Percentiles rank a stretch among this genome's conserved stretches.
Evolutionary conservation across 2,113 vertebrate genomes (phyloP).

Genomic region (Elachura formosa): DNA sequence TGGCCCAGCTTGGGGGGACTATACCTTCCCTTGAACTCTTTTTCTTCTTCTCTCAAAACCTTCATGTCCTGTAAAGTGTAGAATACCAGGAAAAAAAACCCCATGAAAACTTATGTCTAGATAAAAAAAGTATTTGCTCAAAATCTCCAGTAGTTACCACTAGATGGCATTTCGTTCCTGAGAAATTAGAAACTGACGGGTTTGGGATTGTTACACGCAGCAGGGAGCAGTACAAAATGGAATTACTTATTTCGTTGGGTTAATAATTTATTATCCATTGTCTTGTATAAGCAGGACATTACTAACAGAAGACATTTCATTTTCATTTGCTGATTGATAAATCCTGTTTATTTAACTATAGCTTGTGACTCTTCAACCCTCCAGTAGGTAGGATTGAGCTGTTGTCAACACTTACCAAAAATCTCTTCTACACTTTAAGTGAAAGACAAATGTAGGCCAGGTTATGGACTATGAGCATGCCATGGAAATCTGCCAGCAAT

Average conservation of each 20-base stretch:
- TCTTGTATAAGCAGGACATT: not conserved
- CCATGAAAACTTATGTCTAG: not conserved
- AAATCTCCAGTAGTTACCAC: slow-evolving; percentile 29
- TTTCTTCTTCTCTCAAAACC: not conserved
- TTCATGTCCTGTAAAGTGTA: not conserved
- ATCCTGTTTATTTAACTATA: not conserved
- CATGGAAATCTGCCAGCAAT: not conserved
- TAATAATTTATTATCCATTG: slow-evolving; percentile 31
- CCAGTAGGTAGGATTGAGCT: not conserved
- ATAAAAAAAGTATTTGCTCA: not conserved
- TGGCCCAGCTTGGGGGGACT: not conserved
- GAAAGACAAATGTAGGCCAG: not conserved
- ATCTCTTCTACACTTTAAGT: not conserved
- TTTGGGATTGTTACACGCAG: not conserved
- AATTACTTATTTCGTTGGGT: not conserved
- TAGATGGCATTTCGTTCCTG: slow-evolving; percentile 63
- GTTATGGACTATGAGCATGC: not conserved
- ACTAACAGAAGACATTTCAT: not conserved
- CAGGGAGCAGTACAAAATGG: not conserved
- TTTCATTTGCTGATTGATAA: not conserved
- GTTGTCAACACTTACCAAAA: not conserved
- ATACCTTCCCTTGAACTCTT: not conserved
- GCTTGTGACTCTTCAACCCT: not conserved
- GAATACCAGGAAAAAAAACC: not conserved
- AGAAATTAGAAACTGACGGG: not conserved